Evolutionary conservation across 2,797 vertebrate genomes (phyloP).

Genomic region (Sternotherus odoratus): DNA sequence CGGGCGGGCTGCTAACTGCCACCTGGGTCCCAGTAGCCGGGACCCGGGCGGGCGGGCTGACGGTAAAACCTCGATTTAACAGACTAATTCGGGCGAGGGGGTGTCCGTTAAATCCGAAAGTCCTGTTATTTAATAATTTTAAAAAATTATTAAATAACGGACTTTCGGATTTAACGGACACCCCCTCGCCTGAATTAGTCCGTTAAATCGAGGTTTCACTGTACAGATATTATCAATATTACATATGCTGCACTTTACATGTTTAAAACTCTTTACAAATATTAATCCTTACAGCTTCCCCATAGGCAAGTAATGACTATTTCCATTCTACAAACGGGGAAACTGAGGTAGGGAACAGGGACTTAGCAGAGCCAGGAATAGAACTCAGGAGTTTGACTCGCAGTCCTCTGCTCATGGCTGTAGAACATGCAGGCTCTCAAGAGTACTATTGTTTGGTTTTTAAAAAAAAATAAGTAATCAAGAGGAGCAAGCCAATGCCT

Average conservation of each 20-base stretch:
- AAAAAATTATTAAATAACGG: too few species aligned
- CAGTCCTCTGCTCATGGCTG: constrained; percentile 45
- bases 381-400: constrained; percentile 33
- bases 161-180: too few species aligned
- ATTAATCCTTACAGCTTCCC: background rate
- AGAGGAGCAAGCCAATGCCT: constrained; percentile 47
- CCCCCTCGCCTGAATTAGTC: too few species aligned
- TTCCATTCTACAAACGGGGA: background rate
- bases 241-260: background rate
- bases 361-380: background rate
- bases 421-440: background rate
- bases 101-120: too few species aligned
- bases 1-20: too few species aligned
- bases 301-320: background rate
- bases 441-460: background rate
- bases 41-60: too few species aligned
- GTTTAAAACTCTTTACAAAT: constrained; percentile 8
- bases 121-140: too few species aligned
- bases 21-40: too few species aligned
- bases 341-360: background rate
- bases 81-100: too few species aligned
- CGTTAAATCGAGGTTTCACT: too few species aligned
- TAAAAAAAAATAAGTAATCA: constrained; percentile 12
- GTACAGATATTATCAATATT: background rate
- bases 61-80: too few species aligned